Conservation (phyloP, 2,888 invertebrate genomes). For the Ophonus ardosiacus region DNA sequence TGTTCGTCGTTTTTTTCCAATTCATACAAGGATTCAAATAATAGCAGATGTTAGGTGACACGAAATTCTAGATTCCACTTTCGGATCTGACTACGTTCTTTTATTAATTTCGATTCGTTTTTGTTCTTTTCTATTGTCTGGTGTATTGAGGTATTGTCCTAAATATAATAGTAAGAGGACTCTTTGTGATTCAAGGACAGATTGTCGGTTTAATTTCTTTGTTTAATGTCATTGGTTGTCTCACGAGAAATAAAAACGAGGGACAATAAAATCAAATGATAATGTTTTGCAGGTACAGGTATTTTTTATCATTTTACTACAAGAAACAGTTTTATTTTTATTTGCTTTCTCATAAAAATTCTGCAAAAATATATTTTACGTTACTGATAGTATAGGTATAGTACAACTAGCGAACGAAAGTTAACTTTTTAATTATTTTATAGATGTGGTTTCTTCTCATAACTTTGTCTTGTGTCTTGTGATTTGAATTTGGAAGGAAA, state of each 20-base stretch:
- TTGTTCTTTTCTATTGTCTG: conserved; percentile 15
- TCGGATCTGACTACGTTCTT: background rate
- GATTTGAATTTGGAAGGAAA: too few species aligned
- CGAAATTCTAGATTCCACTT: conserved; percentile 32
- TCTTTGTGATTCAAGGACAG: background rate
- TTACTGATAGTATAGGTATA: background rate
- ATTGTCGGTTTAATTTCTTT: conserved; percentile 13
- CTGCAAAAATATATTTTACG: background rate
- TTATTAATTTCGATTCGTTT: conserved; percentile 11
- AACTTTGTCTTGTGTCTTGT: too few species aligned
- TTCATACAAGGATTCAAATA: background rate
- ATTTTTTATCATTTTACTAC: background rate
- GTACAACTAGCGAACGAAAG: too few species aligned
- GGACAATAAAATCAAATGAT: background rate
- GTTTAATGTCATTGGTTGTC: conserved; percentile 3
- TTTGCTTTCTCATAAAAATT: background rate
- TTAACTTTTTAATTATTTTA: too few species aligned
- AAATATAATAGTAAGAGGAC: conserved; percentile 24
- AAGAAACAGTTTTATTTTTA: background rate
- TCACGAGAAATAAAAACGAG: background rate
- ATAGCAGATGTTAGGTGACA: conserved; percentile 5
- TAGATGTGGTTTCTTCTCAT: too few species aligned
- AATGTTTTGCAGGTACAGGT: background rate
- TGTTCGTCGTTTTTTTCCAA: background rate
- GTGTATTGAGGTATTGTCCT: conserved; percentile 11